A percentile compares a stretch with the other conserved stretches of the same genome.
phyloP scores from a whole-genome alignment of 2,113 vertebrate genomes.

The Crotalus helleri region DNA sequence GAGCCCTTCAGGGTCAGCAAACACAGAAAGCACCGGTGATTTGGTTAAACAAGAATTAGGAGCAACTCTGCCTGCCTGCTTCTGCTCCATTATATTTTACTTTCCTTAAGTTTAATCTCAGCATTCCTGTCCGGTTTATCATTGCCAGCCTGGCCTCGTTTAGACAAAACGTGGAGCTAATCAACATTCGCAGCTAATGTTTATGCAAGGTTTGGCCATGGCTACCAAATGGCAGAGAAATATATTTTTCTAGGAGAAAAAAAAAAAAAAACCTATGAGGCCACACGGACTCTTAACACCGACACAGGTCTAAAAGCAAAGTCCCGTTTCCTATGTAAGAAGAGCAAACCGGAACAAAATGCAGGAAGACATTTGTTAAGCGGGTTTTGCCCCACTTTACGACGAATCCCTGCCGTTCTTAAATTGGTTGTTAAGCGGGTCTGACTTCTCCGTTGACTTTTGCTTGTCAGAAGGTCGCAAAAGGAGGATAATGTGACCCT shows the following conservation, averaged over 20 bases:
- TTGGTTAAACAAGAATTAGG: neutral
- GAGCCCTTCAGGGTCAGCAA: neutral
- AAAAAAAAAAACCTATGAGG: neutral
- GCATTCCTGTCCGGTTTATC: neutral
- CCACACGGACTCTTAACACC: neutral
- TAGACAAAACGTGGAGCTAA: neutral
- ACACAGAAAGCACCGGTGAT: neutral
- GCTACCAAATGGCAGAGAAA: neutral
- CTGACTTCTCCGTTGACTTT: neutral
- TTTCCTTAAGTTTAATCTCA: neutral
- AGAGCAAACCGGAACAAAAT: neutral
- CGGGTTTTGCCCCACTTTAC: neutral
- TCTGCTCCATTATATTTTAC: neutral
- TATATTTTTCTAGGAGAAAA: neutral
- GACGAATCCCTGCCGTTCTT: too few relatives aligned
- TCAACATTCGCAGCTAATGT: neutral
- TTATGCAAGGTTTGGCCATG: neutral
- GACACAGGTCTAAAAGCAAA: neutral
- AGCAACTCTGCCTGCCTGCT: neutral
- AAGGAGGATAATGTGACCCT: neutral
- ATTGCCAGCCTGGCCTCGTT: neutral
- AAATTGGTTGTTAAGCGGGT: neutral
- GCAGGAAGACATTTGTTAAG: neutral
- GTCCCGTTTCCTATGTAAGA: neutral
- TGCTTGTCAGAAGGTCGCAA: neutral